Evolutionary conservation across 2,888 invertebrate species (phyloP), one percentile per base, ranked within the genome.

Genomic region (Melinaea marsaeus): DNA sequence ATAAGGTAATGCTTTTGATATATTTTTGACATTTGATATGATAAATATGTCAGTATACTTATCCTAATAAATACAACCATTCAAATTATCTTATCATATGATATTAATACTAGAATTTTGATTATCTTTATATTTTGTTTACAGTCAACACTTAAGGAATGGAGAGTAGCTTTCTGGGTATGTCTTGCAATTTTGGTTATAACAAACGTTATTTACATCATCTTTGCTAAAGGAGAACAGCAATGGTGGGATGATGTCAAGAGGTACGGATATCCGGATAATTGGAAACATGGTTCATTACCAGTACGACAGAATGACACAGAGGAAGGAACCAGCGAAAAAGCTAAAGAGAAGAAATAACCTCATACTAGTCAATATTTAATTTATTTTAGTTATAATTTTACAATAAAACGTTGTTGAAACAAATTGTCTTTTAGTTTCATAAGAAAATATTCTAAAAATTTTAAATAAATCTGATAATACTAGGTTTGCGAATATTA

Each of bases 141-240:
- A 57, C 80, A 93, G 94, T 92, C 93, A 57, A 91, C 92, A 0
- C 74, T 94, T 6, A 79, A 82, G 32, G 93, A 96, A 86, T 97
- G 97, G 97, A 91, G 94, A 33, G 75, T 92, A 0, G 96, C 96
- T 0, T 96, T 96, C 80, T 96, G 96, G 95, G 94, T 96, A 46
- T 93, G 95, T 54, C 91, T 95, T 6, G 93, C 77, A 0, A 92
- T 96, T 3, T 92, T 96, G 66, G 81, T 93, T 0, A 65, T 92
- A 0, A 94, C 95, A 2, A 95, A 95, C 75, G 48, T 94, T 0
- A 75, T 95, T 7, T 97, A 94, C 80, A 73, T 94, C 2, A 60
- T 95, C 4, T 95, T 93, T 78, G 95, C 95, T 0, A 93, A 94
- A 68, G 96, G 95, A 0, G 94, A 96, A 54, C 92, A 94, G 46